Evolutionary conservation across 2,888 invertebrate species (phyloP), one percentile per base, ranked within the genome.

Genomic region (Chrysolina oricalcia): DNA sequence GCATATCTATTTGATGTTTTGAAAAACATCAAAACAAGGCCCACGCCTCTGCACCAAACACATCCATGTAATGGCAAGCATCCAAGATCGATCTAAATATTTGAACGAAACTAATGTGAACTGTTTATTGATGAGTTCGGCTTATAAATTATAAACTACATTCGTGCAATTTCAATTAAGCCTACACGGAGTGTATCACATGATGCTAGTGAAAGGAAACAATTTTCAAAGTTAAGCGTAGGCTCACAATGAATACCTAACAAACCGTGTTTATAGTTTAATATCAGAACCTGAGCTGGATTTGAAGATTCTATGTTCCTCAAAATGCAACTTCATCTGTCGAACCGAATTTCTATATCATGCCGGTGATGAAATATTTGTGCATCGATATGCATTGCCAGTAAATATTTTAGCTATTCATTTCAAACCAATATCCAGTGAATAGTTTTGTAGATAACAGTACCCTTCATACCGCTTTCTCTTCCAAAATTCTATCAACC

Each of bases 121-220:
- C 59, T 59, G 59, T 35, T 59, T 59, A 59, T 59, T 59, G 59
- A 59, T 27, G 59, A 59, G 9, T 59, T 59, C 27, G 23, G 59
- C 15, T n/a, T 59, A 59, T 59, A 1, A 27, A 59, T 35, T 59
- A 59, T 53, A 53, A 53, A 53, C 10, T 53, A 2, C 21, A 11
- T 21, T 53, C 53, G 13, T 53, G 53, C 11, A 4, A 53, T 53
- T 53, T 53, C 21, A 53, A 53, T 53, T 21, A 21, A 19, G 21
- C 3, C 50, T 53, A 53, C 11, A 53, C 53, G 10, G 21, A 19
- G 13, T 19, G 17, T 11, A 6, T 21, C 53, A 21, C 21, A 17
- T 53, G 53, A 19, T 53, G 21, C 5, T 53, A 53, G 53, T 11
- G 21, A 35, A 53, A 21, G 11, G 10, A 53, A 17, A 21, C 2